Base-by-base conservation (phyloP, 2,113 vertebrate genomes). In the Ptilorrhoa leucosticta region DNA sequence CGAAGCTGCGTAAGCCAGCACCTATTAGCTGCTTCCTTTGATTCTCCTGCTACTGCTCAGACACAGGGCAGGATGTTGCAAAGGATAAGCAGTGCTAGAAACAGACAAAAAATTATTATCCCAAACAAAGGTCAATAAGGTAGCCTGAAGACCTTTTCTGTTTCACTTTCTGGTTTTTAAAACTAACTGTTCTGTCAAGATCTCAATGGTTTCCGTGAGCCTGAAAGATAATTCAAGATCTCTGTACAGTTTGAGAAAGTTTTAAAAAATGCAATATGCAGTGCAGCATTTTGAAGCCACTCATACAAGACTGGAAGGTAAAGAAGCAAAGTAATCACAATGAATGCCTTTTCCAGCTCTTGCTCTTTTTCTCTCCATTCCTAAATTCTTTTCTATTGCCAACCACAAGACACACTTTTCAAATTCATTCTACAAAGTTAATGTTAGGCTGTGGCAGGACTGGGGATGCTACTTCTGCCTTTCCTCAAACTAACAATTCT, bases 21-120 rank as follows among this genome's bases (percentile, higher is more conserved):
- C 85, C 93, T 90, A 88, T 92, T 92, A 94, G 68, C 79, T 71
- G 75, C 71, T 70, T 47, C 87, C 85, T 93, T 66, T 94, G 87
- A 73, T 95, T 86, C 87, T 58, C 22, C 75, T 51, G 75, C 88
- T 91, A 18, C 76, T 77, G 60, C 54, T 93, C 78, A 87, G 47
- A 54, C 63, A 33, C 39, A 18, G 71, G 15, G 37, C 54, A 66
- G 50, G 37, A 39, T 83, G 42, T 11, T 83, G 78, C 80, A 78
- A 72, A 89, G 69, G 40, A 93, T 87, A 94, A 89, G 57, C 28
- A 81, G 60, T 60, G 54, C 39, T 90, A 64, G 93, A 93, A 93
- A 56, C 42, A 58, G 71, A 77, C 72, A 21, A 33, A 96, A 89
- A 69, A 30, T 18, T 19, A 82, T 64, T 66, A 90, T 48, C 40